A percentile compares a stretch with the other conserved stretches of the same genome.
Evolutionary conservation across 2,888 invertebrate genomes (phyloP).

Genomic region (Eristalis tenax): DNA sequence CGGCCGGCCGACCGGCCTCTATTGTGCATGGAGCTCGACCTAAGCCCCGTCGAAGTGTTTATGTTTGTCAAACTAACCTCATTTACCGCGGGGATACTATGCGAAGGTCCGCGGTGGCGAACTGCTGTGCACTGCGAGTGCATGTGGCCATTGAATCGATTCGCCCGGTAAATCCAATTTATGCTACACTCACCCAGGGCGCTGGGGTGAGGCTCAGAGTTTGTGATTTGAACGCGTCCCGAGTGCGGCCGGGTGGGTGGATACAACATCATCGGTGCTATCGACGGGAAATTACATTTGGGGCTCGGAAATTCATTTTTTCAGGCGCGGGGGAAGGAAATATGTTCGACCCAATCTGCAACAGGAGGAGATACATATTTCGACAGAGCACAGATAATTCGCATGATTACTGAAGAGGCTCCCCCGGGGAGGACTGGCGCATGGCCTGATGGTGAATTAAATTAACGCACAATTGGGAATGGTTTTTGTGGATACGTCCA

Average conservation of each 20-base stretch:
- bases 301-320: background rate
- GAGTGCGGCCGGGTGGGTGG: background rate
- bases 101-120: constrained; percentile 17
- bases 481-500: background rate
- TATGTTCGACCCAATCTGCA: background rate
- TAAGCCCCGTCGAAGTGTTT: constrained; percentile 16
- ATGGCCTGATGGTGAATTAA: background rate
- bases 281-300: constrained; percentile 13
- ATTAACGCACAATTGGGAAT: background rate
- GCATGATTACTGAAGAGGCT: background rate
- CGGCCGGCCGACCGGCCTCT: background rate
- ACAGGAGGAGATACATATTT: background rate
- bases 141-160: constrained; percentile 28
- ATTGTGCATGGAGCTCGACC: background rate
- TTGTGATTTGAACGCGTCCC: constrained; percentile 22
- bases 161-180: constrained; percentile 41
- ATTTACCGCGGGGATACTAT: constrained; percentile 35
- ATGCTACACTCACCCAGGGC: background rate
- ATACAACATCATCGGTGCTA: constrained; percentile 1
- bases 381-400: background rate
- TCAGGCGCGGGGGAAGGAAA: background rate
- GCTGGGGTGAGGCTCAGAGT: background rate
- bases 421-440: background rate
- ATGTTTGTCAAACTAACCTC: constrained; percentile 55
- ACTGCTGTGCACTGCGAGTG: constrained; percentile 2